Base-by-base conservation (phyloP, 2,888 invertebrate species). In the Aromia moschata region DNA sequence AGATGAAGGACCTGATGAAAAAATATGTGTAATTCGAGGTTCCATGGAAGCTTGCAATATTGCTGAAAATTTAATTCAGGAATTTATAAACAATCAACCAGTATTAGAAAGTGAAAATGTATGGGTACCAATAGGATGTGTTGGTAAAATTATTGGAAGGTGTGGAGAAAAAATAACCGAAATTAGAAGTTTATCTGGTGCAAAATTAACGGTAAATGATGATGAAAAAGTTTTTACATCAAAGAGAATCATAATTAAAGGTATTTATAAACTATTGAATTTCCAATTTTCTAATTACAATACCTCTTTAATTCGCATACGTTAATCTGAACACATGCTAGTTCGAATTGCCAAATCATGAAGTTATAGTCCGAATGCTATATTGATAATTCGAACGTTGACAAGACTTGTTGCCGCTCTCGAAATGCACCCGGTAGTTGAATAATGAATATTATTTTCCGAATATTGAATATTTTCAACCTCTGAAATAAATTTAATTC, bases 111-210 rank as follows among this genome's bases (percentile, higher is more conserved):
- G 86, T n/a, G 86, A 87, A 49, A 87, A 85, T 62, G 83, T 92
- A 41, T 83, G 80, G 58, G 87, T 94, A 1, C 90, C 93, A 0
- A 80, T 84, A 46, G 85, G 84, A 77, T 83, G 87, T 16, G 85
- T 89, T 47, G 89, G 90, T 1, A 85, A 86, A 73, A 87, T 96
- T 49, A 91, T 93, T 70, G 94, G 92, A 0, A 81, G 86, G 46
- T 87, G 87, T 49, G 93, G 93, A 0, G 89, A 89, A 52, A 86
- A 83, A 38, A 86, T 94, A 49, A 85, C 86, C 47, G 84, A 87
- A 41, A 91, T 96, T 54, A 87, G 88, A 58, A 86, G 87, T 67
- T 78, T 83, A 10, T 91, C 93, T 7, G 87, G 90, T 58, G 91
- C 94, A 0, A 90, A 89, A 67, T 82, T 93, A 1, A 86, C 84